Conservation (phyloP, 1,140 invertebrate species). For the Musca vetustissima region DNA sequence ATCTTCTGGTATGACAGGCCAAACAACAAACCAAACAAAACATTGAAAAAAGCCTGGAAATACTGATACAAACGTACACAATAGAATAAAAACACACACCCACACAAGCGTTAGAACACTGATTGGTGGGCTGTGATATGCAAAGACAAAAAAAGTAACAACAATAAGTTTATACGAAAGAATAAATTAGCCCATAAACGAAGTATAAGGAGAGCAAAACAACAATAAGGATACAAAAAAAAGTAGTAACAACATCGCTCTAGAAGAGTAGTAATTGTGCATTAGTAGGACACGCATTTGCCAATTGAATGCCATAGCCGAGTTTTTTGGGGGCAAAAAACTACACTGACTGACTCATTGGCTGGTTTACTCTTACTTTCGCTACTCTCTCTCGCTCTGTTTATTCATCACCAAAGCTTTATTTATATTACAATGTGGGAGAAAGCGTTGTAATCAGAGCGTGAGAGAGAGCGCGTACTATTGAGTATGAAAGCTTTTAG, state of each 20-base stretch:
- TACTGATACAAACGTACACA: too few relatives aligned
- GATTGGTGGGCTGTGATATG: too few relatives aligned
- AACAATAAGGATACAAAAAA: not conserved
- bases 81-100: too few relatives aligned
- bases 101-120: too few relatives aligned
- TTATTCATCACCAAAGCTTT: not conserved
- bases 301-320: slow-evolving; percentile 12
- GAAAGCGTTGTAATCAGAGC: not conserved
- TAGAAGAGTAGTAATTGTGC: not conserved
- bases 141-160: too few relatives aligned
- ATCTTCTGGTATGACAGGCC: too few relatives aligned
- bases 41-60: too few relatives aligned
- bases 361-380: too few relatives aligned
- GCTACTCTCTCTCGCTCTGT: not conserved
- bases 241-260: not conserved
- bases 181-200: not conserved
- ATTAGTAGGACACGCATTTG: slow-evolving; percentile 4
- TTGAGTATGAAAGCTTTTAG: not conserved
- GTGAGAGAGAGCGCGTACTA: not conserved
- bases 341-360: not conserved
- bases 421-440: not conserved
- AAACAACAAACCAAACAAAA: too few relatives aligned
- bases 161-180: too few relatives aligned
- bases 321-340: not conserved
- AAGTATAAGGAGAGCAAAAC: not conserved